A percentile compares a stretch with the other conserved stretches of the same genome.
Conservation (phyloP, 2,888 invertebrate species). For the Emmelina monodactyla region DNA sequence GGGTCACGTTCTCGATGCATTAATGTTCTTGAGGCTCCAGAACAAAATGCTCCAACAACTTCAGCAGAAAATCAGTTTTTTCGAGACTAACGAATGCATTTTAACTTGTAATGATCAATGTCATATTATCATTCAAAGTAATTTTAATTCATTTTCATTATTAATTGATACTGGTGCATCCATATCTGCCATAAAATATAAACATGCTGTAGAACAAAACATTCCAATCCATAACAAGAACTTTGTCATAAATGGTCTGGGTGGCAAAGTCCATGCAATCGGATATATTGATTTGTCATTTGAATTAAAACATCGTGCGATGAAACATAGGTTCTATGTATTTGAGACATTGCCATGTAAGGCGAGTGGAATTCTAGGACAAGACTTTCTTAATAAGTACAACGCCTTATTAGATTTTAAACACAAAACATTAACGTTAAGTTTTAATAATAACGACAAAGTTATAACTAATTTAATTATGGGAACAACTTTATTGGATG, state of each 20-base stretch:
- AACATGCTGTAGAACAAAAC: conserved; percentile 3
- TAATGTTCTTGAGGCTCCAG: too few relatives aligned
- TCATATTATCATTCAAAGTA: background rate
- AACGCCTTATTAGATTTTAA: conserved; percentile 7
- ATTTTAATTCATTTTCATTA: background rate
- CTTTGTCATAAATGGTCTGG: conserved; percentile 9
- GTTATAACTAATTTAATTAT: conserved; percentile 3
- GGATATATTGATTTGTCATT: conserved; percentile 5
- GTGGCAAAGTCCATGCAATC: conserved; percentile 11
- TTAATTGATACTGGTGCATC: conserved; percentile 7
- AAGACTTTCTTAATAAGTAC: conserved; percentile 9
- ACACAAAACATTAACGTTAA: conserved; percentile 6
- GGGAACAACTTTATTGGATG: too few relatives aligned
- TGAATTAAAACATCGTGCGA: background rate
- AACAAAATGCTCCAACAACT: background rate
- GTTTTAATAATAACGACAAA: background rate
- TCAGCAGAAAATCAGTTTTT: conserved; percentile 7
- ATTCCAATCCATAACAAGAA: too few relatives aligned
- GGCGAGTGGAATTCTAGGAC: conserved; percentile 10
- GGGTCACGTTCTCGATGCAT: too few relatives aligned
- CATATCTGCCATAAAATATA: conserved; percentile 8
- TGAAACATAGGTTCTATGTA: conserved; percentile 10
- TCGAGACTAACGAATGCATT: conserved; percentile 8
- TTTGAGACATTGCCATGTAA: conserved; percentile 10
- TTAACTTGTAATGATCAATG: background rate